Conservation (phyloP, 2,888 invertebrate species). For the Eupeodes latifasciatus region DNA sequence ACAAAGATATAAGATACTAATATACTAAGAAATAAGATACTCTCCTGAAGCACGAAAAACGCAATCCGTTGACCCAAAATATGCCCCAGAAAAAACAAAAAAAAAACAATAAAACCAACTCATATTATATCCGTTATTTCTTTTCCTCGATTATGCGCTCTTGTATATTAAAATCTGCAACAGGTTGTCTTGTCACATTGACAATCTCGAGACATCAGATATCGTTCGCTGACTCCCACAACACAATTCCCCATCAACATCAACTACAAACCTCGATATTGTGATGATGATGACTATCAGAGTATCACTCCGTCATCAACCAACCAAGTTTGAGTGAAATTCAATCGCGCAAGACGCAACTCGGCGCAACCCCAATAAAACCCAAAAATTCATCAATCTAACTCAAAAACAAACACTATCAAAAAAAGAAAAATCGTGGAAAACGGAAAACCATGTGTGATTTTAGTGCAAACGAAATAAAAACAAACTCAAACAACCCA, state of each 20-base stretch:
- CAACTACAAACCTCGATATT: not conserved
- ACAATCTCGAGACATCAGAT: constrained; percentile 38
- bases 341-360: constrained; percentile 50
- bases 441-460: constrained; percentile 9
- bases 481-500: constrained; percentile 21
- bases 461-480: constrained; percentile 11
- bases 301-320: not conserved
- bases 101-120: constrained; percentile 30
- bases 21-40: no score
- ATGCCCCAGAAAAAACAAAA: constrained; percentile 10
- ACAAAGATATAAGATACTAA: constrained; percentile 49
- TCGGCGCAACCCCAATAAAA: constrained; percentile 35
- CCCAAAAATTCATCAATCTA: not conserved
- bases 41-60: not conserved
- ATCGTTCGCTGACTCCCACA: constrained; percentile 61
- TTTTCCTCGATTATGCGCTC: constrained; percentile 62
- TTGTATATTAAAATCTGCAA: constrained; percentile 51
- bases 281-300: not conserved
- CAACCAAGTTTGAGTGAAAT: constrained; percentile 62
- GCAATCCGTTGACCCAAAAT: constrained; percentile 67
- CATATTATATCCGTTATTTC: not conserved
- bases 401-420: not conserved
- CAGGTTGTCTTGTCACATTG: constrained; percentile 76
- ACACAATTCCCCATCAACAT: constrained; percentile 33
- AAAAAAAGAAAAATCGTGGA: not conserved